Conservation (phyloP, 2,888 invertebrate genomes). For the Rotaria magnacalcarata region DNA sequence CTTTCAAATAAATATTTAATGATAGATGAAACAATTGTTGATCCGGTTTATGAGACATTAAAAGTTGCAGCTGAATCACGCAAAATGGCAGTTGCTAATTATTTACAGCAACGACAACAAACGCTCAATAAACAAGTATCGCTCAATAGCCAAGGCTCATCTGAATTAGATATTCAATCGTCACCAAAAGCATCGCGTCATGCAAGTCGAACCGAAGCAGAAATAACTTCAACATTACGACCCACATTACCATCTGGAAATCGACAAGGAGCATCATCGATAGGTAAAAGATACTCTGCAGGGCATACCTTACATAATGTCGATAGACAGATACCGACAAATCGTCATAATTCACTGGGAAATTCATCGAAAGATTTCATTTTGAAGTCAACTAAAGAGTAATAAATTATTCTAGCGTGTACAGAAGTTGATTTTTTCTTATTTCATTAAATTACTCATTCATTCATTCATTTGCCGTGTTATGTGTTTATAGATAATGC, state of each 20-base stretch:
- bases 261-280: neutral
- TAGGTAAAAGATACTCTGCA: neutral
- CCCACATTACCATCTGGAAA: neutral
- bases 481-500: slow-evolving; percentile 12
- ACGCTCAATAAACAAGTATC: slow-evolving; percentile 13
- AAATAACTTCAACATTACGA: neutral
- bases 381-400: neutral
- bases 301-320: neutral
- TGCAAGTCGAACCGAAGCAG: slow-evolving; percentile 3
- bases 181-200: neutral
- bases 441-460: neutral
- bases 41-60: slow-evolving; percentile 34
- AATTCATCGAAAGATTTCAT: neutral
- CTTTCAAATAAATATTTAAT: too few species aligned
- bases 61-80: slow-evolving; percentile 1
- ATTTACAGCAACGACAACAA: slow-evolving; percentile 34
- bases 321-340: neutral
- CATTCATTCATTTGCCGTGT: neutral
- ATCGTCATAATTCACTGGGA: neutral
- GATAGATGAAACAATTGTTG: neutral
- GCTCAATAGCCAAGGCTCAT: slow-evolving; percentile 24
- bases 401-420: neutral
- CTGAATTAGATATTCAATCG: slow-evolving; percentile 5
- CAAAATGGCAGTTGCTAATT: slow-evolving; percentile 8
- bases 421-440: too few species aligned